phyloP scores from a whole-genome alignment of 2,113 vertebrate species.

The Corythaixoides concolor region DNA sequence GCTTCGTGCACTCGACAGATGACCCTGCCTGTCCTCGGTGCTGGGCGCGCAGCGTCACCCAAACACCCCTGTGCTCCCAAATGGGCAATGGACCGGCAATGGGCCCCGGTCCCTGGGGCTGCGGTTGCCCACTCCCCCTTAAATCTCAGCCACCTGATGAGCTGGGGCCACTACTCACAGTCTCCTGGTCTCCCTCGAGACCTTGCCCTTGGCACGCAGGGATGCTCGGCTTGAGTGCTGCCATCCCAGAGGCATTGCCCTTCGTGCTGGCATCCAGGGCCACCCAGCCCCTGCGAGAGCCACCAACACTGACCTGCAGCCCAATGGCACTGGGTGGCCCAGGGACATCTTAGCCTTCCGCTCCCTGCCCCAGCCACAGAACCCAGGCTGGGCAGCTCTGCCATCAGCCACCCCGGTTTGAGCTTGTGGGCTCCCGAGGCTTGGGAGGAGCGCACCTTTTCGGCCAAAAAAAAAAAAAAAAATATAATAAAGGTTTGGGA shows the following conservation, averaged over 20 bases:
- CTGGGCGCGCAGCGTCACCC: neutral
- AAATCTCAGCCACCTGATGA: neutral
- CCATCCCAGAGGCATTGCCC: accelerated
- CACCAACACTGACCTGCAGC: no score
- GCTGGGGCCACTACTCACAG: no score
- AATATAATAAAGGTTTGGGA: neutral
- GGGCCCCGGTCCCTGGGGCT: accelerated
- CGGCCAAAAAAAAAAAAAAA: neutral
- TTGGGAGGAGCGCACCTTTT: neutral
- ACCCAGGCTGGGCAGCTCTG: neutral
- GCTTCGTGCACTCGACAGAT: accelerated
- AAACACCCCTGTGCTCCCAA: neutral
- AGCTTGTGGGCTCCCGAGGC: accelerated
- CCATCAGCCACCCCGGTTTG: neutral
- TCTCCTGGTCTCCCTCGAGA: neutral
- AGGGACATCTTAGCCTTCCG: neutral
- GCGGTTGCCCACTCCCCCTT: neutral
- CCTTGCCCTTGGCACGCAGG: neutral
- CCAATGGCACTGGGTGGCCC: neutral
- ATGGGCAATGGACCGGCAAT: no score
- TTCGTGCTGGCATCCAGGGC: accelerated
- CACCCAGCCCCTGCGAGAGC: neutral
- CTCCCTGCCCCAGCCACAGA: neutral
- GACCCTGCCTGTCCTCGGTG: neutral
- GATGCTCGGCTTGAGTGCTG: accelerated